Percentiles rank a stretch among this genome's conserved stretches.
These are phyloP conservation scores for Camelus dromedarius DNA, from an alignment of 2,113 vertebrate genomes.

Conservation along the genomic window DNA sequence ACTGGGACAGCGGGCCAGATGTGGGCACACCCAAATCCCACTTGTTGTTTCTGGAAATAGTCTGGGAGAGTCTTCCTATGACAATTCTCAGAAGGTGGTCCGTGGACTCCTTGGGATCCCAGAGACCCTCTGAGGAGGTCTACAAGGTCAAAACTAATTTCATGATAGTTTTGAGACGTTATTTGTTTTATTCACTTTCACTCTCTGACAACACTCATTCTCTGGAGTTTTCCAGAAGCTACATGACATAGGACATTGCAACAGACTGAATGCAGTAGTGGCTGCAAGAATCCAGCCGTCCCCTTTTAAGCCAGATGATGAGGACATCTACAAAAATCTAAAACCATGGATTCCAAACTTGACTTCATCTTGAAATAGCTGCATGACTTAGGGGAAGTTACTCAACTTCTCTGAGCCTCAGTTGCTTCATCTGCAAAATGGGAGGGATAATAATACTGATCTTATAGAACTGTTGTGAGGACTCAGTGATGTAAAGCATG, in stretches of 20 bases:
- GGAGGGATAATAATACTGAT: background rate
- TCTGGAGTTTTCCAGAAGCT: slow-evolving; percentile 6
- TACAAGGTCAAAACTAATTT: background rate
- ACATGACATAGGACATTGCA: background rate
- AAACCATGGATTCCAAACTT: background rate
- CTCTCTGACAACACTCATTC: background rate
- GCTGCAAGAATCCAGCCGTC: background rate
- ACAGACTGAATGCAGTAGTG: background rate
- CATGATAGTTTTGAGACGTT: background rate
- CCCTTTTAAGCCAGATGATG: background rate
- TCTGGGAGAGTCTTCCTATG: background rate
- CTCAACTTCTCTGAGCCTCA: background rate
- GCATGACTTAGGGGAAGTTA: background rate
- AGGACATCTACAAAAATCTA: background rate
- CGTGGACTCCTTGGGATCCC: background rate
- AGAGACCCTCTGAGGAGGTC: background rate
- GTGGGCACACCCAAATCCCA: background rate
- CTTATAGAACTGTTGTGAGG: background rate
- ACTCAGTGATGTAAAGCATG: background rate
- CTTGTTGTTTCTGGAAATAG: background rate
- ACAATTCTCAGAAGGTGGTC: background rate
- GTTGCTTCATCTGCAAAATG: background rate
- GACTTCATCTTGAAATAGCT: background rate
- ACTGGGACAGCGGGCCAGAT: background rate
- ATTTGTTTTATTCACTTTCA: background rate